A percentile compares a stretch with the other conserved stretches of the same genome.
Conservation (phyloP, 2,797 vertebrate genomes). For the Argya squamiceps region DNA sequence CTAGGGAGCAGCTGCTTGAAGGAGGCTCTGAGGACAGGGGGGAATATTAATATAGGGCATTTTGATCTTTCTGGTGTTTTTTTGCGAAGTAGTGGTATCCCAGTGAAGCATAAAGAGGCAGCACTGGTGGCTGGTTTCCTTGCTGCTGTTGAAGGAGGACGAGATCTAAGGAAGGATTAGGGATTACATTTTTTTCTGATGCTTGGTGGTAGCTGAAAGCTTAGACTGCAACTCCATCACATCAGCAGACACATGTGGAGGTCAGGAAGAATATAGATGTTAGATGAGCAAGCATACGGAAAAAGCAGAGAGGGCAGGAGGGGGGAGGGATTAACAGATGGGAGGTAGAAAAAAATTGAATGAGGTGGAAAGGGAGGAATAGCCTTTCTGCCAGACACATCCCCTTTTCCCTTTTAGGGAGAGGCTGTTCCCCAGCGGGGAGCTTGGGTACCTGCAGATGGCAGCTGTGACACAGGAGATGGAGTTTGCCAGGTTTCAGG, state of each 20-base stretch:
- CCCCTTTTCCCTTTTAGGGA: rapidly evolving
- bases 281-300: not conserved
- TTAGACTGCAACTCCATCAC: not conserved
- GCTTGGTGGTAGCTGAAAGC: not conserved
- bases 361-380: not conserved
- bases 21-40: not conserved
- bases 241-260: not conserved
- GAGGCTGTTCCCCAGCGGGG: not conserved
- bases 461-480: not conserved
- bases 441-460: not conserved
- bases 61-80: not conserved
- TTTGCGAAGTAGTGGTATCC: not conserved
- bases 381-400: not conserved
- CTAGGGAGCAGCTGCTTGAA: not conserved
- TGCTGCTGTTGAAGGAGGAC: not conserved
- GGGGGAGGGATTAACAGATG: not conserved
- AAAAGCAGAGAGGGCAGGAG: not conserved
- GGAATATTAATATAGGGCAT: not conserved
- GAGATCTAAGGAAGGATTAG: not conserved
- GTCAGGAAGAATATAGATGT: not conserved
- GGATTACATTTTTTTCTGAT: not conserved
- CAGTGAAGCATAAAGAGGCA: not conserved
- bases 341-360: not conserved
- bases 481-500: not conserved
- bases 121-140: rapidly evolving